These are phyloP conservation scores for Discoglossus pictus DNA, from an alignment of 2,797 vertebrate species.

Conservation along the genomic window DNA sequence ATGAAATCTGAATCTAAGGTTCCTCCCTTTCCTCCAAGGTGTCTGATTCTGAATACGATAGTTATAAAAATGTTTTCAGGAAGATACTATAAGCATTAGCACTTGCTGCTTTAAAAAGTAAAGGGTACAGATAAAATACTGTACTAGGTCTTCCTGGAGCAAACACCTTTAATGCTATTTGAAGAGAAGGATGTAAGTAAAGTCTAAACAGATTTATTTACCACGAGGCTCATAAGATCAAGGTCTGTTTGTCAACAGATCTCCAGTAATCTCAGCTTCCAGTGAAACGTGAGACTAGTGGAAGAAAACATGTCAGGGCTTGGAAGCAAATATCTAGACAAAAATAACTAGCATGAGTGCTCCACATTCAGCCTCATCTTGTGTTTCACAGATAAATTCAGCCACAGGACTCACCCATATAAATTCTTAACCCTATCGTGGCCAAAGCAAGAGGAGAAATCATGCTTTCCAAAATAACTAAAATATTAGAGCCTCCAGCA, in stretches of 20 bases:
- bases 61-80: too few relatives aligned
- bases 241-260: conserved; percentile 65
- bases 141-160: conserved; percentile 9
- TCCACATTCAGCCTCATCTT: conserved; percentile 59
- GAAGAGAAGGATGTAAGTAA: conserved; percentile 2
- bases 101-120: conserved; percentile 14
- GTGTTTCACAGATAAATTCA: conserved; percentile 63
- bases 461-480: too few relatives aligned
- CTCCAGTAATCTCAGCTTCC: conserved; percentile 56
- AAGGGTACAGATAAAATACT: neutral
- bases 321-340: conserved; percentile 60
- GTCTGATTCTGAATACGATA: too few relatives aligned
- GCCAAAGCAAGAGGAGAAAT: too few relatives aligned
- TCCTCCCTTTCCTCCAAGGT: too few relatives aligned
- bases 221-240: conserved; percentile 45
- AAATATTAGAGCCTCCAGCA: too few relatives aligned
- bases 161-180: neutral
- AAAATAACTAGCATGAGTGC: conserved; percentile 61
- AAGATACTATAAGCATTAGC: too few relatives aligned
- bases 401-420: conserved; percentile 55
- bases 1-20: too few relatives aligned
- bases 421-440: conserved; percentile 60
- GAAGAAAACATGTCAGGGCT: conserved; percentile 65
- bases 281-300: conserved; percentile 60
- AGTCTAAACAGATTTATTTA: conserved; percentile 6